Base-by-base conservation (phyloP, 2,113 vertebrate species). In the Synchiropus splendidus region DNA sequence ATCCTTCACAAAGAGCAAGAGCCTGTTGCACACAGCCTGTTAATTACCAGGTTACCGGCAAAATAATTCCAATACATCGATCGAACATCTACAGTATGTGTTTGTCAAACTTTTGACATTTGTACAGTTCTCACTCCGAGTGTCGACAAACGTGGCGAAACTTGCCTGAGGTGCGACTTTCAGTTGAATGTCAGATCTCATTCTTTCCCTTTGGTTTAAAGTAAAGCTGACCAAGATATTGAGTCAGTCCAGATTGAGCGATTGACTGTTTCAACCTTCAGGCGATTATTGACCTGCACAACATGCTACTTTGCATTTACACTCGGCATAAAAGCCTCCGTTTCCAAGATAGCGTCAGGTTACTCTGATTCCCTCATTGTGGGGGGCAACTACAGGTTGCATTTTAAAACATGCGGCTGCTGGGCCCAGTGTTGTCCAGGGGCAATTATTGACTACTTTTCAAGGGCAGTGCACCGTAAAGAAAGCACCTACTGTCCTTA, bases 21-120 rank as follows among this genome's bases (percentile, higher is more conserved):
- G 51, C 43, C 31, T 46, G 57, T 47, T 61, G 63, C 39, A 48
- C 52, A 51, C 48, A 33, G 41, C n/a, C 16, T 18, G 42, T 48
- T 70, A 71, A 65, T 70, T 61, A 61, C 51, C 66, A 62, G 66
- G 66, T 72, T 60, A 54, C 38, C 10, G 31, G 56, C 42, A 43
- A 54, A 42, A 73, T 27, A 75, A 71, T 64, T 55, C 45, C 55
- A 50, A 12, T 12, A n/a, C 48, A 21, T 12, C 6, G 13, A 27
- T n/a, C 21, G 21, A 8, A 8, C 21, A 27, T 8, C 8, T 27
- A 27, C 21, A 5, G 21, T 5, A 27, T 27, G 21, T 8, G 8
- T 27, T 27, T 4, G 21, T 27, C 21, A 8, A 27, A 8, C 21
- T 27, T 27, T 27, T 27, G 21, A 27, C 21, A 27, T 8, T 27